Evolutionary conservation across 1,140 invertebrate genomes (phyloP), one percentile per base, ranked within the genome.

Genomic region (Druon quercuslanigerum): DNA sequence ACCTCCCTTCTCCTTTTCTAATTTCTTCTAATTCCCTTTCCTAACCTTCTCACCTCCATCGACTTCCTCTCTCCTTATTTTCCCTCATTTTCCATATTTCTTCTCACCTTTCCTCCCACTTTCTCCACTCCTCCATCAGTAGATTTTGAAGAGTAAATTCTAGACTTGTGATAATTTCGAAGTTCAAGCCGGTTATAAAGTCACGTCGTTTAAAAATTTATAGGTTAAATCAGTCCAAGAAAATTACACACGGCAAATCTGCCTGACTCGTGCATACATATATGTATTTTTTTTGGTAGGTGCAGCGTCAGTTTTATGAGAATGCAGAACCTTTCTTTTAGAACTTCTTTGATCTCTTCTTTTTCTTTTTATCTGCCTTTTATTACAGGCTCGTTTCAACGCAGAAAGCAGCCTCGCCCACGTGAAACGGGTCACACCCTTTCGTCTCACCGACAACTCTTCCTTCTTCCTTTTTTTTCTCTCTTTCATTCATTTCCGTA

Each of bases 351-450:
- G 50, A 56, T 71, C 11, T 66, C 50, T 2, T 73, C 51, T 60
- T 50, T 8, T 46, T 56, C 11, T 46, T 54, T 71, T 14, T 52
- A 14, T 60, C 14, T 73, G 19, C 57, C 17, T 57, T 50, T 79
- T 71, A 76, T 82, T 66, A 16, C 60, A n/a, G 60, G 20, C 33
- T 66, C 60, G 40, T 52, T 51, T 33, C 51, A 25, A 56, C 51
- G 72, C 51, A 73, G 51, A 70, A 81, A 46, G 74, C 79, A 73
- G 52, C 76, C 52, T 86, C 84, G 83, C 83, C 85, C 83, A 87
- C 85, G 74, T 83, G 81, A 70, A 74, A 86, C 81, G 78, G 76
- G 85, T 87, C 85, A 85, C 85, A 86, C 86, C 85, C 84, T 84
- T 82, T 84, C 82, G 60, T 66, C 60, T 66, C 60, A 66, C 16